These are phyloP conservation scores for Conus ventricosus DNA, from an alignment of 1,140 invertebrate species.

Conservation along the genomic window DNA sequence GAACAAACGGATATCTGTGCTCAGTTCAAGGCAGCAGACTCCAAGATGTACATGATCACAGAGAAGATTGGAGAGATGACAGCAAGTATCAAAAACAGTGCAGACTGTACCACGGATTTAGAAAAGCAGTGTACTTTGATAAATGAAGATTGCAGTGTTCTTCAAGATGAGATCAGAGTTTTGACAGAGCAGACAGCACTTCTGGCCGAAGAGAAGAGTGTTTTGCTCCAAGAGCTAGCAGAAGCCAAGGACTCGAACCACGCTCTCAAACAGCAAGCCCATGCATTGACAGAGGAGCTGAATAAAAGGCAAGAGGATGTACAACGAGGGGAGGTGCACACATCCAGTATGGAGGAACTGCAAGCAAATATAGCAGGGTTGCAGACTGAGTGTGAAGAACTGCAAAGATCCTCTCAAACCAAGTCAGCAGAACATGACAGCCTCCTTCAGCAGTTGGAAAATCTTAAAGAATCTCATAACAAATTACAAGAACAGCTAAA, in stretches of 20 bases:
- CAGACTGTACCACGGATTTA: slow-evolving; percentile 16
- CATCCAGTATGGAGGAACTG: neutral
- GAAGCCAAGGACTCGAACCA: slow-evolving; percentile 14
- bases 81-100: slow-evolving; percentile 14
- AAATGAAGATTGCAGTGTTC: slow-evolving; percentile 1
- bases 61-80: slow-evolving; percentile 42
- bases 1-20: slow-evolving; percentile 16
- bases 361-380: neutral
- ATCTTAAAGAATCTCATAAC: neutral
- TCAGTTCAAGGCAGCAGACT: slow-evolving; percentile 43
- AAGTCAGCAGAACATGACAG: slow-evolving; percentile 23
- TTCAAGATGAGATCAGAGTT: neutral
- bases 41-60: slow-evolving; percentile 40
- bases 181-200: neutral
- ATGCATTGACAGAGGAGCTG: slow-evolving; percentile 26
- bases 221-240: slow-evolving; percentile 35
- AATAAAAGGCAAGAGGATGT: slow-evolving; percentile 19
- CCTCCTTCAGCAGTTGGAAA: slow-evolving; percentile 12
- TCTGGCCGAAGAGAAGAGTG: slow-evolving; percentile 36
- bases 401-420: slow-evolving; percentile 41
- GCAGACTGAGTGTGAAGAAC: slow-evolving; percentile 29
- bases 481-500: neutral
- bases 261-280: slow-evolving; percentile 24
- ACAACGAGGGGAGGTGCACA: neutral
- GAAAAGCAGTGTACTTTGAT: slow-evolving; percentile 2